Base-by-base conservation (phyloP, 2,113 vertebrate genomes). In the Muntiacus reevesi region DNA sequence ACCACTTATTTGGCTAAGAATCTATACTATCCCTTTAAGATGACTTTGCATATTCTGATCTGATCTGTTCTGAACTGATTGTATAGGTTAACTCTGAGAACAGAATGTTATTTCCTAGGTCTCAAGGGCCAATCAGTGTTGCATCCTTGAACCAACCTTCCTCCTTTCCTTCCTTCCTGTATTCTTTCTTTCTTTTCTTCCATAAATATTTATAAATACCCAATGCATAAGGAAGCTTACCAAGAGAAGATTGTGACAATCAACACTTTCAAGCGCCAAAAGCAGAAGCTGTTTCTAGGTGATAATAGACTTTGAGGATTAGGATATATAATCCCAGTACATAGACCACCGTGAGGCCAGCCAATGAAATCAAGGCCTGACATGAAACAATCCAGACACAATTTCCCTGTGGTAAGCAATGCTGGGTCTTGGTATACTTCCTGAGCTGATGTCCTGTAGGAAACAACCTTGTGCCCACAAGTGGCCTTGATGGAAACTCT, bases 11-110 rank as follows among this genome's bases (percentile, higher is more conserved):
- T 97, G 52, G 33, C n/a, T 94, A 74, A 92, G 36, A 88, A 93
- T 95, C 52, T 91, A 57, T 83, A 74, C 82, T 95, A 43, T 83
- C 55, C 7, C 95, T 97, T 98, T 98, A 97, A 97, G 88, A 96
- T 97, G 97, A 98, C 96, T 86, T 92, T 95, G 93, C 91, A 95
- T 89, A 89, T 89, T 97, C 52, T 84, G 50, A 78, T 91, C 28
- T 55, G 81, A 91, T 94, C 87, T 60, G 47, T 92, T 97, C 79
- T 74, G 36, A 95, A 93, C 78, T 88, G 85, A 95, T 45, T 94
- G 19, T 86, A 87, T 84, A 91, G 89, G 76, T 92, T 83, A 94
- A 88, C 78, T 96, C 79, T 85, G 67, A 90, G 82, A 79, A 94
- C 81, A 96, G 96, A 95, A 86, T 2, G 6, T 86, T 90, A 82